These are phyloP conservation scores for Xylophagus ater DNA, from an alignment of 2,888 invertebrate genomes.

Conservation along the genomic window DNA sequence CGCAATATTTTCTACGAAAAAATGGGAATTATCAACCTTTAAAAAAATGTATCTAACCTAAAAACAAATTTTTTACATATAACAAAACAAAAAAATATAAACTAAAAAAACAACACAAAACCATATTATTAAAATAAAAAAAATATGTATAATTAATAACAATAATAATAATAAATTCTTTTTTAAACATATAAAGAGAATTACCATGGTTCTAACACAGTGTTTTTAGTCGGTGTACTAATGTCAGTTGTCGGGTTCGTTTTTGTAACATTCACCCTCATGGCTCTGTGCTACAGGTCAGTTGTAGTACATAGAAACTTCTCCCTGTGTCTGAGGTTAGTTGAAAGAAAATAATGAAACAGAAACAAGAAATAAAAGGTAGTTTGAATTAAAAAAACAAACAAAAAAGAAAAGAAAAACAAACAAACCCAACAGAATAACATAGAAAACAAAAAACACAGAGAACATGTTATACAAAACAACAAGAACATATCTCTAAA, in stretches of 20 bases:
- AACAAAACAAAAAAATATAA: neutral
- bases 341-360: conserved; percentile 66
- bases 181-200: conserved; percentile 56
- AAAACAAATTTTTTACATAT: conserved; percentile 1
- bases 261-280: conserved; percentile 96
- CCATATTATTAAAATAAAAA: neutral
- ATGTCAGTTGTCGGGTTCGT: conserved; percentile 99
- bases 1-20: no score
- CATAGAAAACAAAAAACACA: conserved; percentile 24
- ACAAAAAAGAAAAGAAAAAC: conserved; percentile 15
- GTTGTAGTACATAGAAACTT: conserved; percentile 98
- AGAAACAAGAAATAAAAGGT: conserved; percentile 19
- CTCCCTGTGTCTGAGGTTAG: conserved; percentile 98
- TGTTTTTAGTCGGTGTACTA: conserved; percentile 94
- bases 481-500: conserved; percentile 18
- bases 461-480: conserved; percentile 13
- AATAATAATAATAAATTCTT: conserved; percentile 11
- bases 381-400: conserved; percentile 16
- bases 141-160: conserved; percentile 8
- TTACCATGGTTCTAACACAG: conserved; percentile 95
- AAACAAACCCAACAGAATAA: conserved; percentile 21
- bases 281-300: conserved; percentile 99
- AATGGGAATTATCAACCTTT: no score
- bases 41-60: no score
- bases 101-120: conserved; percentile 5